phyloP scores from a whole-genome alignment of 2,113 vertebrate genomes.

The Malurus cyaneus region DNA sequence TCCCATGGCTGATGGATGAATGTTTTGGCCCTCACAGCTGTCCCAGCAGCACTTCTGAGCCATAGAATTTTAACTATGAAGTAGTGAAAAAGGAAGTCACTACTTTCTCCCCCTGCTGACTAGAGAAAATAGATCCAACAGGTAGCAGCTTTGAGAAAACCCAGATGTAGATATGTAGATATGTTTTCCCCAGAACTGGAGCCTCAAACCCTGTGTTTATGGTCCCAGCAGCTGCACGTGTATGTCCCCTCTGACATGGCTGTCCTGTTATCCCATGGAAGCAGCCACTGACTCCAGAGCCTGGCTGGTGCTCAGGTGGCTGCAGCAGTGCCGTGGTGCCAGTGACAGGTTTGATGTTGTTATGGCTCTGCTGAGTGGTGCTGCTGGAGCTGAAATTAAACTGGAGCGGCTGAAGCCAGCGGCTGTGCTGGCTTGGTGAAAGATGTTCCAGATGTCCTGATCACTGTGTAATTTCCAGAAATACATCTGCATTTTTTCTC shows the following conservation, averaged over 20 bases:
- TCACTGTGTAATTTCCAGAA: background rate
- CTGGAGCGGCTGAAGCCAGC: background rate
- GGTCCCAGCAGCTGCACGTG: background rate
- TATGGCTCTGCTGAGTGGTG: background rate
- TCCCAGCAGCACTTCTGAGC: background rate
- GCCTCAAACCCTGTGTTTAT: background rate
- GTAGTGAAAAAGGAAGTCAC: background rate
- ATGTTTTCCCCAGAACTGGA: background rate
- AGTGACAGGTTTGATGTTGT: background rate
- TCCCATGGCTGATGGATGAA: background rate
- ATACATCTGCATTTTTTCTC: background rate
- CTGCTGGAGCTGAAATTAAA: background rate
- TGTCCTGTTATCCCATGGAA: background rate
- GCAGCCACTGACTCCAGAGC: background rate
- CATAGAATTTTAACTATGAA: background rate
- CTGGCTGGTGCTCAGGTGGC: background rate
- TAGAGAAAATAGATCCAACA: background rate
- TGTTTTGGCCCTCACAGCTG: background rate
- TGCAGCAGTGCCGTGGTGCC: background rate
- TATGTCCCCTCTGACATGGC: accelerated
- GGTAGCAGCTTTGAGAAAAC: background rate
- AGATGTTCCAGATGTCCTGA: background rate
- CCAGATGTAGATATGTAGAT: background rate
- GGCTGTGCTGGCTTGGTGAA: background rate
- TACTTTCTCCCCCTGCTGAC: background rate